Conservation (phyloP, 2,888 invertebrate species). For the Chironomus riparius region DNA sequence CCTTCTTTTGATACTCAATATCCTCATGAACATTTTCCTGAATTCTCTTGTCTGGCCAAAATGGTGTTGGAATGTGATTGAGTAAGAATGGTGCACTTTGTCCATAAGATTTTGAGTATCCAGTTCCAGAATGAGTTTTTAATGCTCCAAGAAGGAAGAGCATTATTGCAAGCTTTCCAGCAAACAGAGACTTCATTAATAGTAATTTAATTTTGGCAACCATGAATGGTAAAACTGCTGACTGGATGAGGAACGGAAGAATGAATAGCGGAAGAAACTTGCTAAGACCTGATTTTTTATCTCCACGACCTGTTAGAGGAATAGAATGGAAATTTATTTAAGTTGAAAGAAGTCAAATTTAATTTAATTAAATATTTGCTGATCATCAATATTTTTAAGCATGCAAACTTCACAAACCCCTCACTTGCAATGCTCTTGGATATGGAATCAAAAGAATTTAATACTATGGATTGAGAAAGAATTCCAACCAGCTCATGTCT, state of each 20-base stretch:
- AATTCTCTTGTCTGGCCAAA: slow-evolving; percentile 39
- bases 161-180: slow-evolving; percentile 62
- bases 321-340: too few species aligned
- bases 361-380: too few species aligned
- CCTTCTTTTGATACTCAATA: neutral
- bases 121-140: slow-evolving; percentile 43
- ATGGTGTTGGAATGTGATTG: slow-evolving; percentile 16
- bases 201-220: slow-evolving; percentile 61
- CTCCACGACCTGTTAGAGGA: too few species aligned
- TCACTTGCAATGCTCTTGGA: too few species aligned
- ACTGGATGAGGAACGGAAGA: slow-evolving; percentile 60
- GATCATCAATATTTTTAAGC: too few species aligned
- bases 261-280: slow-evolving; percentile 53
- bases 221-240: slow-evolving; percentile 57
- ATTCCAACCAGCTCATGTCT: too few species aligned
- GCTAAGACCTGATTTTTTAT: too few species aligned
- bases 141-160: slow-evolving; percentile 56
- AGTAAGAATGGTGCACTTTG: slow-evolving; percentile 30
- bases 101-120: slow-evolving; percentile 32
- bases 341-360: too few species aligned
- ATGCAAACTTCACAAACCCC: too few species aligned
- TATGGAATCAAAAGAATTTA: too few species aligned
- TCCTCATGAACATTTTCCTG: slow-evolving; percentile 30
- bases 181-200: slow-evolving; percentile 58
- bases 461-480: too few species aligned